Conservation (phyloP, 2,797 vertebrate genomes). For the Chelon labrosus region DNA sequence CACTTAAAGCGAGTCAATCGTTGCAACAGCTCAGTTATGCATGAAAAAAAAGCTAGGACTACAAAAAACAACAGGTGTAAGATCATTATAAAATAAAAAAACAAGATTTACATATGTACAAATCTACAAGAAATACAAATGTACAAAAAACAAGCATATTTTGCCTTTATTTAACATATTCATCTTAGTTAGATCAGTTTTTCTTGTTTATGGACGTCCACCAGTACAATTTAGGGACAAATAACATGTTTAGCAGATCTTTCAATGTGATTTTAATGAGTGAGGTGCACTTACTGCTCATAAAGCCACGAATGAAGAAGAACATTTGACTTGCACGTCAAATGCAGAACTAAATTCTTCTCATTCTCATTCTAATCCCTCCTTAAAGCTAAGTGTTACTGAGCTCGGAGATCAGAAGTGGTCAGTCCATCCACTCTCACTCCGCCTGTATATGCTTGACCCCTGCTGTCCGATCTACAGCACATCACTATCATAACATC, state of each 20-base stretch:
- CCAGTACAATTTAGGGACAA: constrained; percentile 56
- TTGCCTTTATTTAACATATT: too few relatives aligned
- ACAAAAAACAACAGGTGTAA: too few relatives aligned
- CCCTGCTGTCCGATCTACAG: not conserved
- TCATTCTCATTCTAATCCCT: constrained; percentile 45
- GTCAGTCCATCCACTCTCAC: constrained; percentile 21
- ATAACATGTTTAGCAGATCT: constrained; percentile 40
- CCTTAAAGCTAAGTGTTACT: constrained; percentile 47
- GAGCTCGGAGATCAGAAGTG: constrained; percentile 41
- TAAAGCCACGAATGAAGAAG: not conserved
- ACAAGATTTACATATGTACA: too few relatives aligned
- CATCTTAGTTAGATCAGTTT: too few relatives aligned
- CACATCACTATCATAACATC: not conserved
- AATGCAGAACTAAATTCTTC: constrained; percentile 10
- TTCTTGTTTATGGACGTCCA: constrained; percentile 43
- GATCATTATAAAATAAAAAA: too few relatives aligned
- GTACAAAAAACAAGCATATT: too few relatives aligned
- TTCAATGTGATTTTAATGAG: constrained; percentile 29
- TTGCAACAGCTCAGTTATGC: too few relatives aligned
- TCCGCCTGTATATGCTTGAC: not conserved
- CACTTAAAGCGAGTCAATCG: too few relatives aligned
- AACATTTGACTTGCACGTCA: too few relatives aligned
- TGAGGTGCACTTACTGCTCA: constrained; percentile 19
- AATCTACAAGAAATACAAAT: too few relatives aligned
- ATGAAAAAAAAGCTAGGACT: too few relatives aligned